Evolutionary conservation across 1,140 invertebrate genomes (phyloP).

Genomic region (Eupeodes corollae): DNA sequence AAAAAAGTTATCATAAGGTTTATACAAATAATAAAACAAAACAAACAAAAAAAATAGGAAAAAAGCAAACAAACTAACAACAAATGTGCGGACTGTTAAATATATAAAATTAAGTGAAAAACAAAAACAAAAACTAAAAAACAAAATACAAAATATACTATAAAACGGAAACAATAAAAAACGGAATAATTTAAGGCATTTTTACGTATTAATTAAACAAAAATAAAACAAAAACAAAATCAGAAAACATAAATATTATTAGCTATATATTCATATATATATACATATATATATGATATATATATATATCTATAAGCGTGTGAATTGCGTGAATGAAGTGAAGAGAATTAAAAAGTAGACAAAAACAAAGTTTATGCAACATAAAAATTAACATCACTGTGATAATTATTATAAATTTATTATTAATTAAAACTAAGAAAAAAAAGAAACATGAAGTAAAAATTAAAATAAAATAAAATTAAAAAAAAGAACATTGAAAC

Average conservation of each 20-base stretch:
- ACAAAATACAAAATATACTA: too few species aligned
- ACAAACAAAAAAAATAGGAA: conserved; percentile 2
- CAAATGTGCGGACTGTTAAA: background rate
- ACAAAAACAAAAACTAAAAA: too few species aligned
- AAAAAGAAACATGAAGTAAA: conserved; percentile 22
- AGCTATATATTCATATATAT: conserved; percentile 16
- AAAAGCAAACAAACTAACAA: conserved; percentile 5
- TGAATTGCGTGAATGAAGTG: conserved; percentile 26
- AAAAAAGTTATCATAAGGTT: conserved; percentile 2
- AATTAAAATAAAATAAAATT: conserved; percentile 22
- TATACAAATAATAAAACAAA: conserved; percentile 1
- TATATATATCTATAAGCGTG: conserved; percentile 7
- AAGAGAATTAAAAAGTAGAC: conserved; percentile 13
- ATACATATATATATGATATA: conserved; percentile 7
- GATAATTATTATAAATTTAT: conserved; percentile 39
- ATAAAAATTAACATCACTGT: conserved; percentile 38
- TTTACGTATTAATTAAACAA: conserved; percentile 7
- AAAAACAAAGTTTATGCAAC: conserved; percentile 32
- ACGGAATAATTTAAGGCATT: conserved; percentile 3
- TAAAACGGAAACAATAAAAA: conserved; percentile 8
- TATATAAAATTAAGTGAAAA: too few species aligned
- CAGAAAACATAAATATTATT: conserved; percentile 1
- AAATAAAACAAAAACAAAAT: conserved; percentile 9
- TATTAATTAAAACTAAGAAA: conserved; percentile 32
- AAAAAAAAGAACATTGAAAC: conserved; percentile 38